These are phyloP conservation scores for Platalea minor DNA, from an alignment of 2,797 vertebrate genomes.

Conservation along the genomic window DNA sequence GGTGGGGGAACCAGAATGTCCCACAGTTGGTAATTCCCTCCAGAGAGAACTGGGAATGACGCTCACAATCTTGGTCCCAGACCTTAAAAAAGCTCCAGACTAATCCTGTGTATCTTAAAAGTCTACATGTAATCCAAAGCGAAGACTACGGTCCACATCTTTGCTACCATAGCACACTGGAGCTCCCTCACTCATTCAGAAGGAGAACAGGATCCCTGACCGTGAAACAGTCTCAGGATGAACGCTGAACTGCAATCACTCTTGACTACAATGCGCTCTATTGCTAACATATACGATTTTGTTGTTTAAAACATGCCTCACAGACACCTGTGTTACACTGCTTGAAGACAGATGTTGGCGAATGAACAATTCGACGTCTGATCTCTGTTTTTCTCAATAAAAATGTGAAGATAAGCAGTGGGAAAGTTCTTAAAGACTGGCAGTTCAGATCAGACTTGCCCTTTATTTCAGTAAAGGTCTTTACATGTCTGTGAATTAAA, in stretches of 20 bases:
- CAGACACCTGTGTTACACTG: neutral
- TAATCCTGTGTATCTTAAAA: neutral
- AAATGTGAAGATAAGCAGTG: neutral
- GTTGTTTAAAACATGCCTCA: neutral
- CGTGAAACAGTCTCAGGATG: neutral
- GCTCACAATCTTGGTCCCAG: neutral
- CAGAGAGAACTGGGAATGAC: neutral
- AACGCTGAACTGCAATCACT: neutral
- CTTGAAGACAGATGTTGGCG: neutral
- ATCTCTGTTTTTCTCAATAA: neutral
- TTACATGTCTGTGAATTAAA: neutral
- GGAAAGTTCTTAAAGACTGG: neutral
- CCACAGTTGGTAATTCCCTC: neutral
- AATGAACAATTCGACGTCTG: neutral
- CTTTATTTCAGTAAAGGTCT: neutral
- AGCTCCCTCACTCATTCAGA: neutral
- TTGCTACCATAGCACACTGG: neutral
- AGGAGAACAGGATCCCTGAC: neutral
- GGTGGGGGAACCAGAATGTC: too few species aligned
- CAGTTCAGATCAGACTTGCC: neutral
- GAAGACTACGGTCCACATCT: neutral
- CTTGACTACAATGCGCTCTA: neutral
- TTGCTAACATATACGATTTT: too few species aligned
- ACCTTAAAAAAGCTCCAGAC: neutral
- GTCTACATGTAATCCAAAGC: accelerated